A percentile compares a stretch with the other conserved stretches of the same genome.
Evolutionary conservation across 2,888 invertebrate species (phyloP).

Genomic region (Pemphredon lugubris): DNA sequence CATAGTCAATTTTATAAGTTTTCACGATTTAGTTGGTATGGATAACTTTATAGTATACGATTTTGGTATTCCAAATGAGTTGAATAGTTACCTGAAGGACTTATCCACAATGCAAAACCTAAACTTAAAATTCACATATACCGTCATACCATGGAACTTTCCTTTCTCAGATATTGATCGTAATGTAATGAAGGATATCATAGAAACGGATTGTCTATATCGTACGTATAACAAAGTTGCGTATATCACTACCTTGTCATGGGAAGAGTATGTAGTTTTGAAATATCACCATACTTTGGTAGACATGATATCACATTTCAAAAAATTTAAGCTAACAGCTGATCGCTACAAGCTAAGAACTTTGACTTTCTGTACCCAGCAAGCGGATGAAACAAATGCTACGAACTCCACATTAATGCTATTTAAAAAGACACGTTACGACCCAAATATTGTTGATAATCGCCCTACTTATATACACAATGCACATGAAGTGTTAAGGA

Average conservation of each 20-base stretch:
- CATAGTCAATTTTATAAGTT: slow-evolving; percentile 86
- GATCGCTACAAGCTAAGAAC: slow-evolving; percentile 82
- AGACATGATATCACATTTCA: slow-evolving; percentile 83
- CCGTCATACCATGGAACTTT: slow-evolving; percentile 86
- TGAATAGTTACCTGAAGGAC: slow-evolving; percentile 80
- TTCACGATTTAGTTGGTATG: slow-evolving; percentile 86
- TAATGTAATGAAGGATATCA: slow-evolving; percentile 80
- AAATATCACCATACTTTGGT: slow-evolving; percentile 83
- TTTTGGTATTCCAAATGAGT: slow-evolving; percentile 81
- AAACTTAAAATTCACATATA: slow-evolving; percentile 81
- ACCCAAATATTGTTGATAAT: slow-evolving; percentile 52
- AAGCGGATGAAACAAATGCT: slow-evolving; percentile 65
- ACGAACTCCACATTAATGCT: slow-evolving; percentile 67
- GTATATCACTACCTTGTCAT: slow-evolving; percentile 82
- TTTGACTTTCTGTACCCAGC: slow-evolving; percentile 76
- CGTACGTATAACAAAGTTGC: slow-evolving; percentile 83
- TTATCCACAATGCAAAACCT: slow-evolving; percentile 75
- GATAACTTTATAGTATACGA: slow-evolving; percentile 87
- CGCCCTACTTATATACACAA: slow-evolving; percentile 68
- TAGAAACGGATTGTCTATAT: slow-evolving; percentile 86
- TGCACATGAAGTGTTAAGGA: slow-evolving; percentile 55
- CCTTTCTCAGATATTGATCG: slow-evolving; percentile 82
- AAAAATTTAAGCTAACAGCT: slow-evolving; percentile 81
- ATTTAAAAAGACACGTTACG: slow-evolving; percentile 68
- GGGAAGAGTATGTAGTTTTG: slow-evolving; percentile 87